These are phyloP conservation scores for Drosophila picticornis DNA, from an alignment of 2,888 invertebrate species.

Conservation along the genomic window DNA sequence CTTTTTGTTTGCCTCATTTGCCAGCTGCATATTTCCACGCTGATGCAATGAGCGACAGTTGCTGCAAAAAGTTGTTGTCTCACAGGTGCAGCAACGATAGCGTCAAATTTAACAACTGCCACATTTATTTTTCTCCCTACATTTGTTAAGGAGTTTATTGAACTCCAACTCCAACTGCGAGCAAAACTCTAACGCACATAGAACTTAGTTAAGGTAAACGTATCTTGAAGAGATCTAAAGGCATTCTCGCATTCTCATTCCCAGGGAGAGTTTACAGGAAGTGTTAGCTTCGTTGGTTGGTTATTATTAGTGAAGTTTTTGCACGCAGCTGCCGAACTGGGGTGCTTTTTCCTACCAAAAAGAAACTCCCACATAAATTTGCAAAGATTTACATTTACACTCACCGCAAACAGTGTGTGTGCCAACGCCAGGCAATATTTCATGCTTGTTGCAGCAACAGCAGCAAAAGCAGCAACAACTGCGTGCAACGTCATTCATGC, in stretches of 20 bases:
- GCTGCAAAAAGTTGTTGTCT: slow-evolving; percentile 47
- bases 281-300: slow-evolving; percentile 26
- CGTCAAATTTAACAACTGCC: slow-evolving; percentile 5
- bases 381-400: slow-evolving; percentile 55
- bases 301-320: slow-evolving; percentile 70
- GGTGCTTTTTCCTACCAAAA: slow-evolving; percentile 8
- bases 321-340: slow-evolving; percentile 16
- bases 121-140: slow-evolving; percentile 1
- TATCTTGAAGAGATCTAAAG: slow-evolving; percentile 29
- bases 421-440: slow-evolving; percentile 57
- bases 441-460: slow-evolving; percentile 52
- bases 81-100: slow-evolving; percentile 30
- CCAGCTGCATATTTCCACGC: slow-evolving; percentile 63
- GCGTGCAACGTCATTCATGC: slow-evolving; percentile 46
- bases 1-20: slow-evolving; percentile 19
- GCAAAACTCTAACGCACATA: slow-evolving; percentile 16
- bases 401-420: slow-evolving; percentile 28
- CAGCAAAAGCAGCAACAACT: slow-evolving; percentile 14
- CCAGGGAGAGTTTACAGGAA: slow-evolving; percentile 50
- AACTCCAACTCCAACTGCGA: slow-evolving; percentile 1
- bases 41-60: slow-evolving; percentile 67
- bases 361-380: slow-evolving; percentile 74
- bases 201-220: slow-evolving; percentile 18
- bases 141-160: slow-evolving; percentile 22
- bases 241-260: slow-evolving; percentile 42